These are phyloP conservation scores for Tympanuchus pallidicinctus DNA, from an alignment of 2,113 vertebrate genomes.

Conservation along the genomic window DNA sequence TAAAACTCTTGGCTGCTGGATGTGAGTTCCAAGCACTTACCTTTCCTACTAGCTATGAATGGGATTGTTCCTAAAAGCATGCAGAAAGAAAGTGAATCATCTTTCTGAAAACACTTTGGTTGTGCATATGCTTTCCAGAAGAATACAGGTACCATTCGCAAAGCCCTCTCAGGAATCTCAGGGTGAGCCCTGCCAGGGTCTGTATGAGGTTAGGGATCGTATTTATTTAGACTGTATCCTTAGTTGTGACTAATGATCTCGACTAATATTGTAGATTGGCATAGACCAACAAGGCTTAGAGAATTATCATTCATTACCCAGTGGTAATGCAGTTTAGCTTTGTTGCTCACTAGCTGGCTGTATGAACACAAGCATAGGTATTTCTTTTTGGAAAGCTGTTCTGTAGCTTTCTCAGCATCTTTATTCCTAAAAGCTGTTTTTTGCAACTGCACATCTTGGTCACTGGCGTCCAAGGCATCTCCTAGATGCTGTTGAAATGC, in stretches of 20 bases:
- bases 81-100: not conserved
- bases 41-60: not conserved
- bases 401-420: not conserved
- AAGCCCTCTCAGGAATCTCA: not conserved
- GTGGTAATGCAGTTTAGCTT: not conserved
- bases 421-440: not conserved
- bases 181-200: not conserved
- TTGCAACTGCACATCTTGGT: not conserved
- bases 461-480: not conserved
- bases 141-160: not conserved
- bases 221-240: fast-evolving
- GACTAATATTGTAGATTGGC: not conserved
- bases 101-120: not conserved
- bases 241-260: not conserved
- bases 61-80: not conserved
- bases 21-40: not conserved
- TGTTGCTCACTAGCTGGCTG: not conserved
- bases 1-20: not conserved
- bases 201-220: not conserved
- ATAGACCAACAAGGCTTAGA: not conserved
- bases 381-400: not conserved
- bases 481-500: not conserved
- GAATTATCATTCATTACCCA: not conserved
- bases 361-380: not conserved
- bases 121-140: not conserved